Base-by-base conservation (phyloP, 2,888 invertebrate species). In the Cantharis rustica region DNA sequence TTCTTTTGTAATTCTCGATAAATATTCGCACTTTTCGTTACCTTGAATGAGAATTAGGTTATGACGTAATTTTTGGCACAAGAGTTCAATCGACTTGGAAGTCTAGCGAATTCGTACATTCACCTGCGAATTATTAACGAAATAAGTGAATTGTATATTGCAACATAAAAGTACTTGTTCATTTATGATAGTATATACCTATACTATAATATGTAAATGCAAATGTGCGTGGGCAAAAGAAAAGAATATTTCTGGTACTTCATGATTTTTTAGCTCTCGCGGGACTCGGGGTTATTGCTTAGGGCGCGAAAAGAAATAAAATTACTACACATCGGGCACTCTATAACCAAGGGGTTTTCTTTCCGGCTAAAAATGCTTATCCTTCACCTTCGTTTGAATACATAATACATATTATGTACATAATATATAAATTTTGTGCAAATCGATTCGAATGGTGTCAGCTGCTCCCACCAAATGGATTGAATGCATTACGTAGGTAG, bases 21-120 rank as follows among this genome's bases (percentile, higher is more conserved):
- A 69, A 69, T 62, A 69, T 61, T 72, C 15, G 31, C 27, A 69
- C 26, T 27, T 69, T 16, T 64, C 15, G 69, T 75, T 71, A 64
- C 75, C 75, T 75, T 75, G 75, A 75, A 75, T 75, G 70, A 71
- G 71, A 75, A 75, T 70, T 68, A 47, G 75, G 64, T 70, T 68
- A 66, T 75, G 75, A 75, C 70, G 75, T 23, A 75, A 70, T 61
- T 75, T 75, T 71, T 75, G 73, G 73, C 73, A 61, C 62, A 16
- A 27, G 73, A 69, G 73, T 73, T 73, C 73, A 73, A 73, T 15
- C 73, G 17, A 73, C 73, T 73, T 73, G 47, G 69, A 73, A 69
- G 70, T 70, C 70, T 70, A 61, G 64, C 74, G 47, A 74, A 70
- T 70, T 68, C 69, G 73, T 68, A 31, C 75, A 68, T 75, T 75